Evolutionary conservation across 2,797 vertebrate genomes (phyloP), one percentile per base, ranked within the genome.

Genomic region (Anguilla megastoma): DNA sequence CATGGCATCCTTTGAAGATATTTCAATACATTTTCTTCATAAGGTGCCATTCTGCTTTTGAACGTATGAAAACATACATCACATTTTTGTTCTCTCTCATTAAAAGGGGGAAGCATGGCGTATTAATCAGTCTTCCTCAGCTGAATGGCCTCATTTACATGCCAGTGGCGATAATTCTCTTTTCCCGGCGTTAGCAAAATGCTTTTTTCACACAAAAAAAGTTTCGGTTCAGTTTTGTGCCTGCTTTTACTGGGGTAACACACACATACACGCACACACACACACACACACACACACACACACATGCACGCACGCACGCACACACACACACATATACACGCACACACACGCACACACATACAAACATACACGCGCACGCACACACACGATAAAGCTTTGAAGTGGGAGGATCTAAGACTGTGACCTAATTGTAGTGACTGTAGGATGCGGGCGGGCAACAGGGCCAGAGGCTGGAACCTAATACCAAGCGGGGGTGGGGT

Each of bases 401-500:
- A 90, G 86, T 85, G 85, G 16, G 88, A 89, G 91, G 92, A 94
- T 94, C 92, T 90, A 93, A 92, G 91, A 94, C 94, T 93, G 92
- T 96, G 95, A 95, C 95, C 95, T 96, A 95, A 94, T 96, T 95
- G 95, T 92, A 94, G 91, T 94, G 94, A 96, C 94, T 95, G 95
- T 96, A 94, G 94, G 94, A 95, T 92, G 94, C 90, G 89, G 93
- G 94, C 94, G 89, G 94, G 94, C 93, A 95, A 93, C 94, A 92
- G 76, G 92, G 94, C 93, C 90, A 88, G 84, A 92, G 92, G 89
- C 85, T 79, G 90, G 90, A 91, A 90, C 86, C 89, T 88, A 91
- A 91, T 94, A 93, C 91, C 90, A 90, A 88, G 87, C 88, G 5
- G 33, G 86, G 88, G 88, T 89, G 89, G 69, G 10, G 3, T 27